A percentile compares a stretch with the other conserved stretches of the same genome.
These are phyloP conservation scores for cat (Felis catus) DNA, from an alignment of 2,113 vertebrate species.

Conservation along the genomic window DNA sequence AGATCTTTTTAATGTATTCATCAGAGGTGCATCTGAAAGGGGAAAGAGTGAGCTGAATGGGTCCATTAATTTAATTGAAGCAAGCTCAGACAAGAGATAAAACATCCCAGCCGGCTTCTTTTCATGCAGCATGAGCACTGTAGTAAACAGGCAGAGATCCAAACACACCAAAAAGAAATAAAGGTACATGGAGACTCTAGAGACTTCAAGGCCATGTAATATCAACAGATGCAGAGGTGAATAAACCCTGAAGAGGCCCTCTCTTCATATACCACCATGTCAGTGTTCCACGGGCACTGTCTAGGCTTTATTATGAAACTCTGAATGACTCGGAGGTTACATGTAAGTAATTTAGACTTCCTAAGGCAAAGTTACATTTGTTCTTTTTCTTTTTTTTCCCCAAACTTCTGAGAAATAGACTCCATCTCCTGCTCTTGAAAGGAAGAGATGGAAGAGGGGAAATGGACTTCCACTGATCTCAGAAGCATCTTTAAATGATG, in stretches of 20 bases:
- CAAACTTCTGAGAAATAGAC: slow-evolving; percentile 53
- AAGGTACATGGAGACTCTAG: slow-evolving; percentile 83
- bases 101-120: slow-evolving; percentile 95
- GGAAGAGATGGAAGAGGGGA: slow-evolving; percentile 15
- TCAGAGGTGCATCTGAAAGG: slow-evolving; percentile 93
- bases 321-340: slow-evolving; percentile 78
- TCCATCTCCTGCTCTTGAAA: slow-evolving; percentile 61
- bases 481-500: neutral
- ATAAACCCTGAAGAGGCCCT: slow-evolving; percentile 89
- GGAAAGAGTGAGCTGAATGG: slow-evolving; percentile 95
- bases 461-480: slow-evolving; percentile 42
- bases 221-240: slow-evolving; percentile 89
- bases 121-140: slow-evolving; percentile 90
- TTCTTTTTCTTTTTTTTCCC: slow-evolving; percentile 49
- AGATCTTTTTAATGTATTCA: slow-evolving; percentile 99
- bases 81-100: slow-evolving; percentile 97
- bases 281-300: slow-evolving; percentile 80
- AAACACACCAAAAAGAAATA: slow-evolving; percentile 88
- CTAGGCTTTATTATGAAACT: slow-evolving; percentile 81
- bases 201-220: slow-evolving; percentile 93
- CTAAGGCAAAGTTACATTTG: slow-evolving; percentile 75
- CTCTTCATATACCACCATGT: slow-evolving; percentile 69
- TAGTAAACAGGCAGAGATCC: slow-evolving; percentile 96
- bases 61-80: slow-evolving; percentile 99
- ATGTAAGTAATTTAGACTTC: slow-evolving; percentile 85